phyloP scores from a whole-genome alignment of 2,797 vertebrate species.

The Coilia nasus region DNA sequence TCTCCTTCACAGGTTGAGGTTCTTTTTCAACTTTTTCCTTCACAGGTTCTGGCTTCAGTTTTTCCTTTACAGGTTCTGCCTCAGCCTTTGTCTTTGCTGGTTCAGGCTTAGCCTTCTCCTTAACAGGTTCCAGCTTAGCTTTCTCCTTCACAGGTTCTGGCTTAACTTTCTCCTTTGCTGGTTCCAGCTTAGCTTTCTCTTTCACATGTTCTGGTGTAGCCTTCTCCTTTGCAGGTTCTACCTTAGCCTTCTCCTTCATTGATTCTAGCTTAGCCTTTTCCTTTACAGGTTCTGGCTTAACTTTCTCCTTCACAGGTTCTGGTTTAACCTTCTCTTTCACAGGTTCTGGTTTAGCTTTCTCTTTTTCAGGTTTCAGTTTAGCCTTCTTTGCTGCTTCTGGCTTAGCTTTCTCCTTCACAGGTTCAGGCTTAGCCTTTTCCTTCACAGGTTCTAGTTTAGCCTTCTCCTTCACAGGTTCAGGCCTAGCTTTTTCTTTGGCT shows the following conservation, averaged over 20 bases:
- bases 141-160: neutral
- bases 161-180: neutral
- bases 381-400: neutral
- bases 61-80: neutral
- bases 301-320: slow-evolving; percentile 27
- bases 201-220: slow-evolving; percentile 23
- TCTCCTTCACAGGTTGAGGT: neutral
- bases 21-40: neutral
- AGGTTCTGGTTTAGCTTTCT: neutral
- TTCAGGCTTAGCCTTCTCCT: neutral
- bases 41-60: neutral
- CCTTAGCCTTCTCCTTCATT: neutral
- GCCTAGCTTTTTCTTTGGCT: neutral
- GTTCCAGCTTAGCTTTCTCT: neutral
- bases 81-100: neutral
- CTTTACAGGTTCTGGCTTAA: slow-evolving; percentile 12
- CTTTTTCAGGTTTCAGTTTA: neutral
- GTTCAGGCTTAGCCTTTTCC: slow-evolving; percentile 28
- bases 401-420: neutral
- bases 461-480: neutral
- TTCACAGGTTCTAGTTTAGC: slow-evolving; percentile 8
- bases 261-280: neutral
- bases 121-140: neutral
- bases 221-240: neutral
- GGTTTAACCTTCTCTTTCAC: slow-evolving; percentile 3